Base-by-base conservation (phyloP, 1,140 invertebrate genomes). In the Drepana arcuata region DNA sequence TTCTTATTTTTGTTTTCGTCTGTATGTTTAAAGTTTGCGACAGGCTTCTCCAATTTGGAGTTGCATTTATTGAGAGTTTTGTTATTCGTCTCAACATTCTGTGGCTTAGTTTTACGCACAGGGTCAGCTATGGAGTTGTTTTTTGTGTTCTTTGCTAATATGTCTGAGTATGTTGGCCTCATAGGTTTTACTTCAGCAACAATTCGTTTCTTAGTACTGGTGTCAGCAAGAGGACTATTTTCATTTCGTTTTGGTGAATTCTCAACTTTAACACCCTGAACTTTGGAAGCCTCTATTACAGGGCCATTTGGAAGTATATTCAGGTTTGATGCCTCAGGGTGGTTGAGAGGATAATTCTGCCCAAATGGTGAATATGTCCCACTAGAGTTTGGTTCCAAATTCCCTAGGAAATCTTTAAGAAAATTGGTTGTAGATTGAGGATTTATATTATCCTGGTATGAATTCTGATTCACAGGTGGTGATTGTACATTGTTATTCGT, bases 151-250 rank as follows among this genome's bases (percentile, higher is more conserved):
- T 94, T 93, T 9, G 90, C 89, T 7, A 94, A 54, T 6, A 94
- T 91, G 78, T 93, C 92, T 1, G 93, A 94, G 67, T 94, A 94
- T 13, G 90, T 90, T 12, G 92, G 92, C 35, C 92, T 83, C 92
- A 94, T 93, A 2, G 92, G 92, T 59, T 92, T 93, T 0, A 94
- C 92, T 83, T 93, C 92, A 14, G 92, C 92, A 1, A 94, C 88
- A 60, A 92, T 92, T 14, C 92, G 84, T 32, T 88, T 88, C 61
- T 93, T 93, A 18, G 91, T 93, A 21, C 65, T 81, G 40, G 68
- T 82, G 55, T 84, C 55, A 70, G 75, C 54, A 42, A 73, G 36
- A 10, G 71, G 62, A 52, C 56, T 78, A 62, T 60, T 68, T 34
- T 70, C 63, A 61, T 72, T 69, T 34, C 79, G 59, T 41, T 74